Conservation (phyloP, 2,113 vertebrate genomes). For the Madoqua kirkii region DNA sequence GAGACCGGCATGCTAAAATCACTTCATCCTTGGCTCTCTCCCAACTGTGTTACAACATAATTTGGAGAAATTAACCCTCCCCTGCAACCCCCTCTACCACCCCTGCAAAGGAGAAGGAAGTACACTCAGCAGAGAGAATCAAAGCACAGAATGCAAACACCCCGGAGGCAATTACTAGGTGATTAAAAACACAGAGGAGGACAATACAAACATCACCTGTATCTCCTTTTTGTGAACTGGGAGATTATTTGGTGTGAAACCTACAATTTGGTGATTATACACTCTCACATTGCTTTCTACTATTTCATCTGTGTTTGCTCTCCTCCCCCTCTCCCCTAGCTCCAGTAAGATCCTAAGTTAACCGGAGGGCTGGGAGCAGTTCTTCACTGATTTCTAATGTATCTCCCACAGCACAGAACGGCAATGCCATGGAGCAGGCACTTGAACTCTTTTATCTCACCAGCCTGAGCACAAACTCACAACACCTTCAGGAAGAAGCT, state of each 20-base stretch:
- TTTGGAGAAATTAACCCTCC: constrained; percentile 38
- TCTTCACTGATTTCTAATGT: background rate
- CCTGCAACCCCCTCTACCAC: background rate
- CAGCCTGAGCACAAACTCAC: background rate
- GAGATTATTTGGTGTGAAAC: background rate
- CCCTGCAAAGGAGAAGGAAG: background rate
- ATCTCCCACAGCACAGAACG: background rate
- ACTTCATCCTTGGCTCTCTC: background rate
- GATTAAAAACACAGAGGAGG: constrained; percentile 15
- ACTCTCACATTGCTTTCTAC: background rate
- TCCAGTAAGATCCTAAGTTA: background rate
- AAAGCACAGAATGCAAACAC: constrained; percentile 42
- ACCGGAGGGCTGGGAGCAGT: background rate
- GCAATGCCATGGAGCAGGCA: background rate
- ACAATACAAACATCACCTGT: constrained; percentile 23
- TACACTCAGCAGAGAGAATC: constrained; percentile 19
- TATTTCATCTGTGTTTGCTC: background rate
- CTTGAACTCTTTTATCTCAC: background rate
- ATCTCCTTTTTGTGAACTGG: background rate
- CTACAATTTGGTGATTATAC: constrained; percentile 27
- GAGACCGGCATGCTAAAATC: background rate
- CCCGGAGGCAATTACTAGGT: constrained; percentile 3
- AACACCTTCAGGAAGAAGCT: background rate
- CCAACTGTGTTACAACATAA: background rate
- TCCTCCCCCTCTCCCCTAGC: background rate